Conservation (phyloP, 2,113 vertebrate genomes). For the Hypanus sabinus region DNA sequence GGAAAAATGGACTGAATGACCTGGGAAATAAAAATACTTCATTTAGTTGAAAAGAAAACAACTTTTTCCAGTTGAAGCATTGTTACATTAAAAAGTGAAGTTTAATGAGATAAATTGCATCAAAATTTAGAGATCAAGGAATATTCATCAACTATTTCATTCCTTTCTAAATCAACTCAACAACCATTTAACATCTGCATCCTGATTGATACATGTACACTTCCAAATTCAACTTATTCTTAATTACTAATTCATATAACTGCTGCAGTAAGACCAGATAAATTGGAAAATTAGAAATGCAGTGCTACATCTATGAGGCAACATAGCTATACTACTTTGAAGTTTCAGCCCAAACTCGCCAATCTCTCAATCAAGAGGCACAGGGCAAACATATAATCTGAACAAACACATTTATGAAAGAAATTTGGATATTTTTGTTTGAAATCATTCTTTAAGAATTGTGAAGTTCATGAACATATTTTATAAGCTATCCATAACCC, state of each 20-base stretch:
- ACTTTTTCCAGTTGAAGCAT: not conserved
- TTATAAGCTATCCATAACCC: not conserved
- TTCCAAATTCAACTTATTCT: not conserved
- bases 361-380: not conserved
- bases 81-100: not conserved
- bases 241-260: not conserved
- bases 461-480: not conserved
- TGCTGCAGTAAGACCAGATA: not conserved
- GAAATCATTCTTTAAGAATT: not conserved
- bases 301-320: not conserved
- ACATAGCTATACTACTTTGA: not conserved
- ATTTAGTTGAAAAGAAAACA: not conserved
- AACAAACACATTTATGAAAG: not conserved
- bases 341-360: not conserved
- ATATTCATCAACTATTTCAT: not conserved
- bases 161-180: not conserved
- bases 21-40: slow-evolving; percentile 49
- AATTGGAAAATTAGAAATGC: not conserved
- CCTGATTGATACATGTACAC: not conserved
- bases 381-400: not conserved
- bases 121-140: not conserved
- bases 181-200: not conserved
- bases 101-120: not conserved
- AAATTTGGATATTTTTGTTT: not conserved
- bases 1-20: slow-evolving; percentile 97